Conservation (phyloP, 2,888 invertebrate genomes). For the Epiblema foenella region DNA sequence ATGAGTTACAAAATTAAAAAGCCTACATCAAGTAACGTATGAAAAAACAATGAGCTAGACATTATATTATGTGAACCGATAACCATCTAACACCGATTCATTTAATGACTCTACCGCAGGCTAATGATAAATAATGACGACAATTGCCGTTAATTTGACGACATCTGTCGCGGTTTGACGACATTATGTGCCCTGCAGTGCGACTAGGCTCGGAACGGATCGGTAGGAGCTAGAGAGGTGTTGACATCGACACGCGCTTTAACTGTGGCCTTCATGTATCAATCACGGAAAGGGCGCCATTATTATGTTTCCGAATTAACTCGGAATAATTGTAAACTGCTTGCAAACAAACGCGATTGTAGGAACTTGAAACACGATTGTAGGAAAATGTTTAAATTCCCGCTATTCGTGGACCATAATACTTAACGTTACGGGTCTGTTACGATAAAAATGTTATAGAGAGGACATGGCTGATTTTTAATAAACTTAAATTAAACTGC, state of each 20-base stretch:
- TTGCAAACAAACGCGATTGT: not conserved
- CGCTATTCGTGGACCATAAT: not conserved
- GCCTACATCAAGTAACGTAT: conserved; percentile 23
- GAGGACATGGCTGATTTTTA: too few species aligned
- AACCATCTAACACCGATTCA: conserved; percentile 48
- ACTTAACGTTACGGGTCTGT: too few species aligned
- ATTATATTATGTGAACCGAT: conserved; percentile 34
- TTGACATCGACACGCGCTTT: not conserved
- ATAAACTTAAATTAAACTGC: too few species aligned
- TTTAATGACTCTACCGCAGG: conserved; percentile 43
- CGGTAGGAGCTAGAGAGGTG: not conserved
- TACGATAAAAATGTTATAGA: too few species aligned
- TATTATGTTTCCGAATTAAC: not conserved
- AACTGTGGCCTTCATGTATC: not conserved
- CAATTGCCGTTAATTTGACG: conserved; percentile 43
- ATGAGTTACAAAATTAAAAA: conserved; percentile 28
- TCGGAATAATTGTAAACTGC: not conserved
- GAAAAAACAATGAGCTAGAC: conserved; percentile 39
- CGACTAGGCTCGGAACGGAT: not conserved
- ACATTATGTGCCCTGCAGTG: not conserved
- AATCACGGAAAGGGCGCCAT: not conserved
- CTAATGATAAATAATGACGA: conserved; percentile 47
- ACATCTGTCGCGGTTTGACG: conserved; percentile 37
- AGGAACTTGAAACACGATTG: too few species aligned
- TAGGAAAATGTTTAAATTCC: too few species aligned